Base-by-base conservation (phyloP, 2,888 invertebrate species). In the Heliconius aoede region DNA sequence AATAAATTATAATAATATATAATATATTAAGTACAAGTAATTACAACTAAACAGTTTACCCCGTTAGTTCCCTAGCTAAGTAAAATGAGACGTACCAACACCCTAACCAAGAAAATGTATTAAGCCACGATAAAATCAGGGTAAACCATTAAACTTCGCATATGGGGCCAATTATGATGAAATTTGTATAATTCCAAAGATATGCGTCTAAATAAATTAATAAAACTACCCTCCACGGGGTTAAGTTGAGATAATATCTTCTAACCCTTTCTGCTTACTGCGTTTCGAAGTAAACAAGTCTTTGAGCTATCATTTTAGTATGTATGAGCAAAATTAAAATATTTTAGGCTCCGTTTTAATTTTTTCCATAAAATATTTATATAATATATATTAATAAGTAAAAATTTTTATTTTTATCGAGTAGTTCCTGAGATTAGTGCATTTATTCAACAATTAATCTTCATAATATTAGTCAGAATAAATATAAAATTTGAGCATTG, bases 141-240 rank as follows among this genome's bases (percentile, higher is more conserved):
- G 85, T 83, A 84, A 83, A 85, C 85, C 90, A 89, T 89, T 90
- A 88, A 92, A 90, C 89, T 90, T 92, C 92, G 91, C 93, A 93
- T 93, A 93, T 93, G 93, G 90, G 91, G 86, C 85, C 88, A 91
- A 91, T 93, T 91, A 93, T 84, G 84, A 81, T 84, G 80, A 85
- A 88, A 90, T 90, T 91, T 87, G 91, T 90, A 87, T 88, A 89
- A 89, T 89, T 85, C 81, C 80, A 82, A 83, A 85, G 92, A 91
- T 92, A 92, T 87, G 90, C 84, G 87, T 87, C 88, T 90, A 91
- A 91, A 93, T 93, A 93, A 91, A 93, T 94, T 93, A 93, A 94
- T 94, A 93, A 92, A 92, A 90, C 88, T 87, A 89, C 91, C 93
- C 90, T 83, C 84, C 78, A 83, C 85, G 88, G 92, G 92, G 93